These are phyloP conservation scores for Chrysochloris asiatica DNA, from an alignment of 2,113 vertebrate species.

Conservation along the genomic window DNA sequence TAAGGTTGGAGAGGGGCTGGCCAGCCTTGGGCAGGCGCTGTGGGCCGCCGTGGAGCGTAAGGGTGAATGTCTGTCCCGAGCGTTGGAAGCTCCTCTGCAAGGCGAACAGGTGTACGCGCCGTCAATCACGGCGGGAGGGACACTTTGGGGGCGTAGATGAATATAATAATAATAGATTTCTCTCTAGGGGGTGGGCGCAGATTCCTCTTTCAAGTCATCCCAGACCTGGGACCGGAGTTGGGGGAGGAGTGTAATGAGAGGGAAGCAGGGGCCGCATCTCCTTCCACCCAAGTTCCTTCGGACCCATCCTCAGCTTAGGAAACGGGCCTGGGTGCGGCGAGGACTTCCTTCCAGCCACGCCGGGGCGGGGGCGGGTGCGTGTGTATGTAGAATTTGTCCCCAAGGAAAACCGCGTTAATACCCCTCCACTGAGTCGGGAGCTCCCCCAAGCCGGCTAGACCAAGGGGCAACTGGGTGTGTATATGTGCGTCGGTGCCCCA, in stretches of 20 bases:
- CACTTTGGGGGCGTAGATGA: slow-evolving; percentile 76
- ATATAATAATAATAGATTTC: slow-evolving; percentile 73
- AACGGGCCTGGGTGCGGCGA: slow-evolving; percentile 50
- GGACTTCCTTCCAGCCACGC: slow-evolving; percentile 37
- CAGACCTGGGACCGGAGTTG: slow-evolving; percentile 59
- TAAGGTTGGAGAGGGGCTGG: slow-evolving; percentile 6
- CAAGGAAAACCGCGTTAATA: not conserved
- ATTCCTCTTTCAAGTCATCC: slow-evolving; percentile 57
- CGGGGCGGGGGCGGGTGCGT: slow-evolving; percentile 36
- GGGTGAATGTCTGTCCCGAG: slow-evolving; percentile 75
- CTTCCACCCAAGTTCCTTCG: slow-evolving; percentile 50
- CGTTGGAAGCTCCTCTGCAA: slow-evolving; percentile 68
- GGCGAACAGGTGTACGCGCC: slow-evolving; percentile 87
- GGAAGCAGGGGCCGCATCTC: slow-evolving; percentile 24
- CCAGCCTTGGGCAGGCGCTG: not conserved
- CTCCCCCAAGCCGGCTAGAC: slow-evolving; percentile 9
- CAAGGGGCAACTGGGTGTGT: not conserved
- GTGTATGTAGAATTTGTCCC: not conserved
- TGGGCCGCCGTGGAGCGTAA: slow-evolving; percentile 67
- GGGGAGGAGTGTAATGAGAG: slow-evolving; percentile 35
- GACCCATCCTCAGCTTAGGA: slow-evolving; percentile 17
- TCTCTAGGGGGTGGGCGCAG: slow-evolving; percentile 71
- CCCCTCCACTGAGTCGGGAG: not conserved
- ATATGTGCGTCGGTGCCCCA: not conserved
- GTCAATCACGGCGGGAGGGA: slow-evolving; percentile 82